Evolutionary conservation across 2,888 invertebrate genomes (phyloP).

Genomic region (Apotomis betuletana): DNA sequence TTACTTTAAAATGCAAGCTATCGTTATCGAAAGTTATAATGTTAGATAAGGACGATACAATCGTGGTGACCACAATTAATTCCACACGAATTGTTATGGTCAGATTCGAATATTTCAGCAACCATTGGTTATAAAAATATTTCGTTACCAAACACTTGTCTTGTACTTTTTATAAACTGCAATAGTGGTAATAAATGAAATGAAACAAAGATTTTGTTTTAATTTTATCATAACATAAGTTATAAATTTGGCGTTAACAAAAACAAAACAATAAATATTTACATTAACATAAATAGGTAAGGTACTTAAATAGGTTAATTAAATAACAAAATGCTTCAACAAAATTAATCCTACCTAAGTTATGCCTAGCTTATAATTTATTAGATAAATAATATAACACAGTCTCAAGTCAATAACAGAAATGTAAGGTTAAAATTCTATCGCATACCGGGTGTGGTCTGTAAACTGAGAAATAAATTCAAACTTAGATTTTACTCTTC

Average conservation of each 20-base stretch:
- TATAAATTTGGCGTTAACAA: constrained; percentile 39
- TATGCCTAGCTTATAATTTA: constrained; percentile 21
- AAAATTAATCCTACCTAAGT: constrained; percentile 29
- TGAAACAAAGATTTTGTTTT: constrained; percentile 19
- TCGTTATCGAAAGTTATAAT: no score
- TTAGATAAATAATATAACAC: constrained; percentile 22
- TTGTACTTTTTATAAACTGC: constrained; percentile 32
- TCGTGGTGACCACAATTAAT: background rate
- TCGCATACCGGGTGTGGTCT: no score
- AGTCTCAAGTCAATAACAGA: constrained; percentile 24
- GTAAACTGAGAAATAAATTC: no score
- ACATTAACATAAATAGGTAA: constrained; percentile 36
- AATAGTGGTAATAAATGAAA: constrained; percentile 34
- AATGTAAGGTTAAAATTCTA: no score
- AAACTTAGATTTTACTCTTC: no score
- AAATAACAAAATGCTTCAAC: constrained; percentile 37
- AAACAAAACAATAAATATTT: constrained; percentile 31
- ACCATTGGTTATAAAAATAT: background rate
- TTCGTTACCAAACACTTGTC: background rate
- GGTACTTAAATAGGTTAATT: constrained; percentile 19
- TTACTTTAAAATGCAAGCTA: no score
- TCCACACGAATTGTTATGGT: background rate
- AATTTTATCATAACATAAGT: constrained; percentile 33
- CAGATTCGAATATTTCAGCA: background rate
- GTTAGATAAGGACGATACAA: no score